phyloP scores from a whole-genome alignment of 30 jellyfish, hydroid and myxozoan species.

The Hydractinia symbiolongicarpus region DNA sequence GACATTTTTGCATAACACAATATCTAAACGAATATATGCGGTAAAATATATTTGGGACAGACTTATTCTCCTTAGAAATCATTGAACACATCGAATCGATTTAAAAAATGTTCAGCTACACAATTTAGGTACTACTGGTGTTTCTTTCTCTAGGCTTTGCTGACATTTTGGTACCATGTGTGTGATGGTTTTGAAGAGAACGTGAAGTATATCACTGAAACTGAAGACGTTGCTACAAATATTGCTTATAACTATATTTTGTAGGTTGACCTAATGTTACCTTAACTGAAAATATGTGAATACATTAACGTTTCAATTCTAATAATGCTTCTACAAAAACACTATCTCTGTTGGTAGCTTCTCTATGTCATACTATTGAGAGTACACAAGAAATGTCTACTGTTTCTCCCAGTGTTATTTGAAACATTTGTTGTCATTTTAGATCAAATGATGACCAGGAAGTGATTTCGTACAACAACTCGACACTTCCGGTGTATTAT shows the following conservation, averaged over 20 bases:
- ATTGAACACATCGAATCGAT: no score
- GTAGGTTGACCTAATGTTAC: conserved; percentile 39
- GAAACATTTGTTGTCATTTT: neutral
- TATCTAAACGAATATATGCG: no score
- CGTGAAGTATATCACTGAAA: conserved; percentile 82
- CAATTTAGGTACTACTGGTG: neutral
- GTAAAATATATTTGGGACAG: no score
- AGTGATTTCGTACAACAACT: conserved; percentile 78
- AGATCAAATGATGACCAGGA: conserved; percentile 94
- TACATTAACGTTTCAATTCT: no score
- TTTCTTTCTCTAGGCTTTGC: conserved; percentile 53
- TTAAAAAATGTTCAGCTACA: no score
- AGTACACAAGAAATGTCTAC: neutral
- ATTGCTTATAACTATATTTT: conserved; percentile 88
- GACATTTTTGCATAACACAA: no score
- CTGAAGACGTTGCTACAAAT: conserved; percentile 70
- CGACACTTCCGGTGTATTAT: conserved; percentile 78
- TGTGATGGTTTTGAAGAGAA: conserved; percentile 78
- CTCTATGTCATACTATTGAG: neutral
- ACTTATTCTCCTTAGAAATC: no score
- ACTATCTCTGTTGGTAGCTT: neutral
- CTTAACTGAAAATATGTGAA: neutral
- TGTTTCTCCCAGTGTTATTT: neutral
- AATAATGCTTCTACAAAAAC: no score
- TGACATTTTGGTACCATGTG: conserved; percentile 89